A percentile compares a stretch with the other conserved stretches of the same genome.
Evolutionary conservation across 23 tunicate genomes (phyloP).

Genomic region (Trididemnum miniatum): DNA sequence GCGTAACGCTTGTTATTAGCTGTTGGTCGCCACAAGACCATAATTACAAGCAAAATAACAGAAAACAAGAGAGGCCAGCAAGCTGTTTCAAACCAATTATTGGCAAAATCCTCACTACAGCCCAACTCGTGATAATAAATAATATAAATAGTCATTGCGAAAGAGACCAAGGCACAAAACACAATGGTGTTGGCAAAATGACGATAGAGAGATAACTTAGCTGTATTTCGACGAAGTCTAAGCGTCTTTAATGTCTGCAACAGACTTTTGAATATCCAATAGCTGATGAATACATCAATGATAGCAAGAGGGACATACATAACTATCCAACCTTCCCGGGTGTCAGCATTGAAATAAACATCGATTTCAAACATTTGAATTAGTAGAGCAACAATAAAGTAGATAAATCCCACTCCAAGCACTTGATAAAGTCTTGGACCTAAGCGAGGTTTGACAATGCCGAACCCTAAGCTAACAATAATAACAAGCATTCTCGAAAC

Average conservation of each 20-base stretch:
- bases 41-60: conserved; percentile 84
- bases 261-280: conserved; percentile 94
- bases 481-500: conserved; percentile 95
- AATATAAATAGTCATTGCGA: conserved; percentile 45
- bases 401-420: conserved; percentile 83
- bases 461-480: conserved; percentile 95
- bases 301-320: conserved; percentile 79
- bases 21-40: conserved; percentile 96
- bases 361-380: conserved; percentile 79
- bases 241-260: conserved; percentile 96
- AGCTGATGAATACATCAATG: conserved; percentile 87
- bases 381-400: conserved; percentile 81
- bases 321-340: conserved; percentile 32
- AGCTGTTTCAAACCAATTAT: conserved; percentile 87
- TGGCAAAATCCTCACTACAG: conserved; percentile 55
- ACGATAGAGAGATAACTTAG: conserved; percentile 81
- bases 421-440: conserved; percentile 97
- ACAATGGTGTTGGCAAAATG: conserved; percentile 92
- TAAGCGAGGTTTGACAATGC: conserved; percentile 94
- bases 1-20: conserved; percentile 97
- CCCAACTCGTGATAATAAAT: conserved; percentile 15
- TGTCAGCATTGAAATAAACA: conserved; percentile 50
- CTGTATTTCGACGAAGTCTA: conserved; percentile 85
- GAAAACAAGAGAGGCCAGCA: conserved; percentile 97
- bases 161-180: conserved; percentile 75